Base-by-base conservation (phyloP, 2,797 vertebrate genomes). In the Helicolenus hilgendorfi region DNA sequence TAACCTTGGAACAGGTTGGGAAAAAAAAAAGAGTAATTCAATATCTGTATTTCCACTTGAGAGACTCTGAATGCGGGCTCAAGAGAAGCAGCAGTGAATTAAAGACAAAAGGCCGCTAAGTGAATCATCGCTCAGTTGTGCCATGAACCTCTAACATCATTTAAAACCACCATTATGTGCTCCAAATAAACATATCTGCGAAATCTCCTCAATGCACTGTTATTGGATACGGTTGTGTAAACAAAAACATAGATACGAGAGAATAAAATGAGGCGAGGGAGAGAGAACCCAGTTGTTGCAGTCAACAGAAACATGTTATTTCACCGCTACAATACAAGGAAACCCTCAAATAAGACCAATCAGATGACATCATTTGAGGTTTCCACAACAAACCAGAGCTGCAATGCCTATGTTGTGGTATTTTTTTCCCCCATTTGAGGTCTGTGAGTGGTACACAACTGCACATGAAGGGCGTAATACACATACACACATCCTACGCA, bases 301-400 rank as follows among this genome's bases (percentile, higher is more conserved):
- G 38, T 72, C 65, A 78, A 71, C 73, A 85, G 56, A 85, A 86
- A 87, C 60, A 79, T 77, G 74, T 79, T 83, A 82, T 80, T 76
- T 65, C 55, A 22, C 76, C 6, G 9, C 59, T 77, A 83, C 60
- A 89, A 81, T 60, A 58, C 63, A 65, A 87, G 77, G 70, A 80
- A 86, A 79, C 41, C 56, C 76, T 80, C 41, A 87, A 90, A 88
- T 76, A 27, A 63, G 62, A 81, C 26, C 74, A 79, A 78, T 87
- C 70, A 78, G 36, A 92, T 90, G 92, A 90, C 85, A 89, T 92
- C 85, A 88, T 85, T 53, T 73, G 71, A 82, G 65, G 49, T 90
- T 92, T 93, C 60, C 71, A 86, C 84, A 89, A 90, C 72, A 79
- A 84, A 77, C 71, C 67, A 63, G 41, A 1, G 65, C 77, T 81